These are phyloP conservation scores for Drosophila falleni DNA, from an alignment of 2,888 invertebrate genomes.

Conservation along the genomic window DNA sequence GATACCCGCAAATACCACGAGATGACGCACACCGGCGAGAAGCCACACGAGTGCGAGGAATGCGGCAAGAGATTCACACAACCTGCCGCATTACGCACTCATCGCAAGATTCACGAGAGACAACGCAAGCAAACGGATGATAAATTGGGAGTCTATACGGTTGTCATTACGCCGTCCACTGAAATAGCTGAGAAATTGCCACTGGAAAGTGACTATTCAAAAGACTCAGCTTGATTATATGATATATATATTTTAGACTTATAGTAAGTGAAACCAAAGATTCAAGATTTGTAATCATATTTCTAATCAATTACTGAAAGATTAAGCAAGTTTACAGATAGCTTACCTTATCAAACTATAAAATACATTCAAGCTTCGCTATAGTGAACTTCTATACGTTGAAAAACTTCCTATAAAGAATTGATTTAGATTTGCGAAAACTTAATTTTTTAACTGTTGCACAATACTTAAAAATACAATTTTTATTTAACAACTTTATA, in stretches of 20 bases:
- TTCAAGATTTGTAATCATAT: neutral
- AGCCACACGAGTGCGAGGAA: slow-evolving; percentile 76
- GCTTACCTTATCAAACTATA: neutral
- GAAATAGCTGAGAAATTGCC: neutral
- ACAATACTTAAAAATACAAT: no score
- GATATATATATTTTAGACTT: neutral
- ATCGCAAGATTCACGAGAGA: slow-evolving; percentile 74
- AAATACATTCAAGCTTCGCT: neutral
- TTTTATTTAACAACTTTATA: no score
- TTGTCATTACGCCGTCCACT: neutral
- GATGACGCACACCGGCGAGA: slow-evolving; percentile 84
- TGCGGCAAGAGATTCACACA: slow-evolving; percentile 81
- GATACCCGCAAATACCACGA: slow-evolving; percentile 83
- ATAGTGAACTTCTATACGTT: no score
- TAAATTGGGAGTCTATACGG: neutral
- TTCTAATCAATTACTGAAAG: neutral
- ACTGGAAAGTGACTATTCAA: neutral
- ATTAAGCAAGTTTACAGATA: neutral
- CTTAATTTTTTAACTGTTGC: no score
- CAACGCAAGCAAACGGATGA: slow-evolving; percentile 24
- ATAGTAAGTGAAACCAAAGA: slow-evolving; percentile 7
- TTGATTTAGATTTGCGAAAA: no score
- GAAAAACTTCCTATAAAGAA: no score
- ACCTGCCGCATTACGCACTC: slow-evolving; percentile 77
- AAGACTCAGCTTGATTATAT: neutral